Conservation (phyloP, 2,888 invertebrate genomes). For the Patella pellucida region DNA sequence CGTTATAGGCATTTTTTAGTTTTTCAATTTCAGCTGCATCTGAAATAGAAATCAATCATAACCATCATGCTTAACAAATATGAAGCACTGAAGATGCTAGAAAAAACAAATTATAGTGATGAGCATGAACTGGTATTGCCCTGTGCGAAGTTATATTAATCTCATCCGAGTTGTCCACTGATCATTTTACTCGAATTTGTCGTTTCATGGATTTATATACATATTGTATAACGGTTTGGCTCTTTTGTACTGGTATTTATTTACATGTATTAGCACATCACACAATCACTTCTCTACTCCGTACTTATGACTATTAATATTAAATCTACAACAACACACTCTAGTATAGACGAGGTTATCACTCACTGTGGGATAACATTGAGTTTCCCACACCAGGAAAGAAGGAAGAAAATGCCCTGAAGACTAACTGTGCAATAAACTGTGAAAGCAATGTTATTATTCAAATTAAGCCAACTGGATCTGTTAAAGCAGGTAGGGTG, state of each 20-base stretch:
- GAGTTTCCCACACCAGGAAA: background rate
- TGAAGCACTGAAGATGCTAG: background rate
- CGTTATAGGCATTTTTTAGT: background rate
- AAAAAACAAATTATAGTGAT: background rate
- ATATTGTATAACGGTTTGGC: background rate
- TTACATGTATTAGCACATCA: background rate
- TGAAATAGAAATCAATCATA: constrained; percentile 9
- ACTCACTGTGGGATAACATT: background rate
- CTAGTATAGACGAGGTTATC: background rate
- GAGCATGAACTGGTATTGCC: background rate
- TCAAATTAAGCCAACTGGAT: constrained; percentile 1
- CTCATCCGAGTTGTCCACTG: background rate
- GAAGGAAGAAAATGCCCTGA: constrained; percentile 4
- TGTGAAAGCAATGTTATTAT: background rate
- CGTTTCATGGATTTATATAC: background rate
- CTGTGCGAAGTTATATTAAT: background rate
- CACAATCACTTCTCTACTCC: background rate
- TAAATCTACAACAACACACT: background rate
- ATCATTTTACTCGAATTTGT: background rate
- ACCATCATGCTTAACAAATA: constrained; percentile 3
- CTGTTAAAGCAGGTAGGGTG: background rate
- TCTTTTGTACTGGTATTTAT: too few species aligned
- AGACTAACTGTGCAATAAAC: background rate
- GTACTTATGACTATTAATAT: background rate
- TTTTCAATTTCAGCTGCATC: constrained; percentile 4